These are phyloP conservation scores for Hoplostethus mediterraneus DNA, from an alignment of 2,797 vertebrate genomes.

Conservation along the genomic window DNA sequence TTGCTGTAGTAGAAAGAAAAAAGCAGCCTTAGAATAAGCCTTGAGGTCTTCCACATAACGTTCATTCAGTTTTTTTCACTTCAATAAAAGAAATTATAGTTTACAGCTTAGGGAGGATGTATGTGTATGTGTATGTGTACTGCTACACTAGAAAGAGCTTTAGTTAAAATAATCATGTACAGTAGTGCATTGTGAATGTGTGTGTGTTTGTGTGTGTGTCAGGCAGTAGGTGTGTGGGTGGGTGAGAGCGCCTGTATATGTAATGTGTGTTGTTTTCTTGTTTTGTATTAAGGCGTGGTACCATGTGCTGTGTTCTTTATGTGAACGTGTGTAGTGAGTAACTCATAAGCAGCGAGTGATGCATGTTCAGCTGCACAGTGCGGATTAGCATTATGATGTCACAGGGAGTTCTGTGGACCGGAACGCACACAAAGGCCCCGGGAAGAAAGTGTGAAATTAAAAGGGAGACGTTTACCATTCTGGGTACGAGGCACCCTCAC, in stretches of 20 bases:
- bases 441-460: slow-evolving; percentile 84
- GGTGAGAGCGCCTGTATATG: background rate
- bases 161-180: slow-evolving; percentile 27
- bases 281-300: slow-evolving; percentile 36
- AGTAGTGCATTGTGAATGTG: slow-evolving; percentile 1
- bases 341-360: slow-evolving; percentile 65
- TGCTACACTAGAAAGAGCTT: slow-evolving; percentile 43
- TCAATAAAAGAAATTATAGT: slow-evolving; percentile 37
- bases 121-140: slow-evolving; percentile 1
- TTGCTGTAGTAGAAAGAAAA: slow-evolving; percentile 29
- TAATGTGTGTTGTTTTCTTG: slow-evolving; percentile 28
- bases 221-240: slow-evolving; percentile 7
- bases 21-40: slow-evolving; percentile 17
- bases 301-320: slow-evolving; percentile 37
- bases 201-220: background rate
- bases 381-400: slow-evolving; percentile 84
- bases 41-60: slow-evolving; percentile 44
- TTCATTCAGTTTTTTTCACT: slow-evolving; percentile 59
- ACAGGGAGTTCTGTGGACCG: slow-evolving; percentile 72
- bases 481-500: slow-evolving; percentile 60
- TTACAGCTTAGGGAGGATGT: slow-evolving; percentile 33
- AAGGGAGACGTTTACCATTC: slow-evolving; percentile 74
- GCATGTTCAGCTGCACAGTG: slow-evolving; percentile 71
- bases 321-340: slow-evolving; percentile 32
- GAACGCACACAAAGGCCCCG: slow-evolving; percentile 77